phyloP scores from a whole-genome alignment of 1,140 invertebrate genomes.

The Coboldia fuscipes region DNA sequence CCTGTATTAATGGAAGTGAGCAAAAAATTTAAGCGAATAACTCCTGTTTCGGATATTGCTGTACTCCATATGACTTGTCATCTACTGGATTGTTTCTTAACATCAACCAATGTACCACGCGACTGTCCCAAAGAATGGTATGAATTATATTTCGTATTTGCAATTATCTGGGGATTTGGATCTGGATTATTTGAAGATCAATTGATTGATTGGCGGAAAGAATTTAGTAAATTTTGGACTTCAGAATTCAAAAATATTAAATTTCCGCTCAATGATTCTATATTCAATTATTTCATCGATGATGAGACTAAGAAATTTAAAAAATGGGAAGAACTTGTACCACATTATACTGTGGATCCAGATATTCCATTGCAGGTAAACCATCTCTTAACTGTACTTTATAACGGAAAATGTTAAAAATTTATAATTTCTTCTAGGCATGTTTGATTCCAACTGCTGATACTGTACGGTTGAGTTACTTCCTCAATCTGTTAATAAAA shows the following conservation, averaged over 20 bases:
- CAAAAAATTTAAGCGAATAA: constrained; percentile 77
- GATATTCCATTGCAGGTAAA: constrained; percentile 66
- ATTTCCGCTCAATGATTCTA: constrained; percentile 57
- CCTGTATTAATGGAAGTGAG: constrained; percentile 59
- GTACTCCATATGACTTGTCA: constrained; percentile 81
- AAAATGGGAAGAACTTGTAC: constrained; percentile 63
- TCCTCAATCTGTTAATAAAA: constrained; percentile 68
- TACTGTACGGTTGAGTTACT: constrained; percentile 71
- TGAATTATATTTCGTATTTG: constrained; percentile 86
- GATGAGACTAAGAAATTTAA: constrained; percentile 62
- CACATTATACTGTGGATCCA: constrained; percentile 56
- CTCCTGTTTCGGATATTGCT: constrained; percentile 74
- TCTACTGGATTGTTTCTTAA: constrained; percentile 69
- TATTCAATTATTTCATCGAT: constrained; percentile 85
- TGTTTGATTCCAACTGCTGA: constrained; percentile 79
- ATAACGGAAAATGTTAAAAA: too few relatives aligned
- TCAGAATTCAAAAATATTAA: constrained; percentile 77
- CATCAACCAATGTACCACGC: constrained; percentile 46
- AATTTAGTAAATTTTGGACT: constrained; percentile 70
- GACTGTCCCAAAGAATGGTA: constrained; percentile 82
- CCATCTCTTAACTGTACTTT: too few relatives aligned
- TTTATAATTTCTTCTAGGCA: too few relatives aligned
- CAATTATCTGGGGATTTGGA: constrained; percentile 83
- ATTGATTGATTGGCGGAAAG: constrained; percentile 67
- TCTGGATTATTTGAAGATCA: constrained; percentile 78